Percentiles rank a stretch among this genome's conserved stretches.
Evolutionary conservation across 2,888 invertebrate genomes (phyloP).

Genomic region (Tetragnatha montana): DNA sequence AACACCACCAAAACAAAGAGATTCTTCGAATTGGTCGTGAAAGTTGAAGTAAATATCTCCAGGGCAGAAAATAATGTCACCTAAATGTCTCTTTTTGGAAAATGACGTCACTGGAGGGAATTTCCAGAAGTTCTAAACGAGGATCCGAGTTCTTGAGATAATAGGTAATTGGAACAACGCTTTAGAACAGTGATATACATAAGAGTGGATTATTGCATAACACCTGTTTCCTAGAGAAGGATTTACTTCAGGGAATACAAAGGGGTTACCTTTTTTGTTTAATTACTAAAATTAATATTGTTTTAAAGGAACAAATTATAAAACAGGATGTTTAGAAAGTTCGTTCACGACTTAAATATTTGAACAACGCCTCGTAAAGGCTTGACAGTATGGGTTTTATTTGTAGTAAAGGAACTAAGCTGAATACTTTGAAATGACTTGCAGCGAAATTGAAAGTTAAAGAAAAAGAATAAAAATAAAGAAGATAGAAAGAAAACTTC

Average conservation of each 20-base stretch:
- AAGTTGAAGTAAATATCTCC: conserved; percentile 12
- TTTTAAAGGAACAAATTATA: no score
- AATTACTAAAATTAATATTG: no score
- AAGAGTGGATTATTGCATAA: no score
- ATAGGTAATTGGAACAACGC: neutral
- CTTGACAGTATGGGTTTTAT: neutral
- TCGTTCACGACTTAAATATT: neutral
- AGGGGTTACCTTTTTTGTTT: no score
- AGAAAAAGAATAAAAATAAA: no score
- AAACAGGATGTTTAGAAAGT: no score
- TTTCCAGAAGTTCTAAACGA: conserved; percentile 7
- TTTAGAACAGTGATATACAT: neutral
- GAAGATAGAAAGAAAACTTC: no score
- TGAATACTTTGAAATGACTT: neutral
- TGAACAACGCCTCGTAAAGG: neutral
- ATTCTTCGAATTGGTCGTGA: conserved; percentile 8
- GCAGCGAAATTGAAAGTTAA: neutral
- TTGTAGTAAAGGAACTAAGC: neutral
- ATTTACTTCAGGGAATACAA: no score
- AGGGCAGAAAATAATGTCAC: conserved; percentile 16
- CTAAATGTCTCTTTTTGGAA: neutral
- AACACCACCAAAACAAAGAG: neutral
- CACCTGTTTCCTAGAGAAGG: no score
- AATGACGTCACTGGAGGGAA: neutral
- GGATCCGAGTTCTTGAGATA: neutral